A percentile compares a stretch with the other conserved stretches of the same genome.
Evolutionary conservation across 1,140 invertebrate genomes (phyloP).

Genomic region (Drosophila mauritiana): DNA sequence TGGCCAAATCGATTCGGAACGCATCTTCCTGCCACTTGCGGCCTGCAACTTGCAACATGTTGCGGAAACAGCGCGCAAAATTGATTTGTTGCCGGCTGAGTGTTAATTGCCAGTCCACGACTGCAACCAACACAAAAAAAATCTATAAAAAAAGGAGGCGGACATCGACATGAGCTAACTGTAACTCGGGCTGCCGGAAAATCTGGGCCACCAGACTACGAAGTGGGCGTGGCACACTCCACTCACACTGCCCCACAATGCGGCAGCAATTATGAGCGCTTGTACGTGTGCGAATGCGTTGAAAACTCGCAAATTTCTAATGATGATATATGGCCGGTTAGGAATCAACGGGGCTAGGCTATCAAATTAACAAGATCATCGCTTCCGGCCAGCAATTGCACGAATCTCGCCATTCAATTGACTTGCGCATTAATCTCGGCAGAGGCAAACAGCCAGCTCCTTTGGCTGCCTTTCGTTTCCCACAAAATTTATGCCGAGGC

Average conservation of each 20-base stretch:
- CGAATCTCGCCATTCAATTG: slow-evolving; percentile 59
- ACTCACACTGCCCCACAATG: slow-evolving; percentile 10
- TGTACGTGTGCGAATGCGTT: slow-evolving; percentile 70
- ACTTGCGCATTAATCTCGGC: slow-evolving; percentile 72
- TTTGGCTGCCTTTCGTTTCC: slow-evolving; percentile 14
- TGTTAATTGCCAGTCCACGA: slow-evolving; percentile 79
- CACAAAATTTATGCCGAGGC: slow-evolving; percentile 72
- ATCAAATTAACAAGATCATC: slow-evolving; percentile 82
- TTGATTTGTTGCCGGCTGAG: slow-evolving; percentile 80
- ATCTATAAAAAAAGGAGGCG: slow-evolving; percentile 24
- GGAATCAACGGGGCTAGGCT: slow-evolving; percentile 47
- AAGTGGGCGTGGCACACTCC: slow-evolving; percentile 10
- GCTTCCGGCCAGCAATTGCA: slow-evolving; percentile 70
- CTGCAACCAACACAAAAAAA: background rate
- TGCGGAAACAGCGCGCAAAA: slow-evolving; percentile 67
- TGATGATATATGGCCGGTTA: slow-evolving; percentile 69
- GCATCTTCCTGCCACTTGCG: slow-evolving; percentile 78
- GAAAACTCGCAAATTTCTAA: slow-evolving; percentile 81
- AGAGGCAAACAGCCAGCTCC: slow-evolving; percentile 1
- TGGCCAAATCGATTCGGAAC: slow-evolving; percentile 79
- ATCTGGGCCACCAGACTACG: slow-evolving; percentile 32
- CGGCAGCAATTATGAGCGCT: slow-evolving; percentile 55
- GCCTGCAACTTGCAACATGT: slow-evolving; percentile 59
- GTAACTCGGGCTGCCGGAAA: slow-evolving; percentile 31
- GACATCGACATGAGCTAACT: slow-evolving; percentile 38